Conservation (phyloP, 2,113 vertebrate genomes). For the Phrynosoma platyrhinos region DNA sequence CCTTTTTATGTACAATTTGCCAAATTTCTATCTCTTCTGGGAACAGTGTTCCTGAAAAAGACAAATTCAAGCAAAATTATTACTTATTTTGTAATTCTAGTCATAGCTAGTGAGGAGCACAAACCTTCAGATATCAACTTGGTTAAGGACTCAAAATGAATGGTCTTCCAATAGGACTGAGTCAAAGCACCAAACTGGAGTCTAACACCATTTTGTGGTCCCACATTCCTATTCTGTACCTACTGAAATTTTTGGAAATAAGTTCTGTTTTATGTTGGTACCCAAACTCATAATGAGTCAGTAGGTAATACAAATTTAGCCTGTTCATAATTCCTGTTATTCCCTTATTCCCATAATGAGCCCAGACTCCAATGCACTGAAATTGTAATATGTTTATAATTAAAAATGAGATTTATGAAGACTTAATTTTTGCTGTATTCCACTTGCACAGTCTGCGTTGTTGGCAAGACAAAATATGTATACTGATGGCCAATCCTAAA, state of each 20-base stretch:
- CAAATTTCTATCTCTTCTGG: too few species aligned
- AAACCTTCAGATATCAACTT: too few species aligned
- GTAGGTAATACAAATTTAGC: neutral
- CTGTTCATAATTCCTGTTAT: constrained; percentile 3
- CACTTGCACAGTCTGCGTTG: neutral
- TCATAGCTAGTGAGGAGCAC: too few species aligned
- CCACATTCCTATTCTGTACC: neutral
- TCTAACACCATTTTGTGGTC: too few species aligned
- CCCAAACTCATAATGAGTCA: neutral
- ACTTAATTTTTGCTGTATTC: neutral
- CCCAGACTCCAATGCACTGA: neutral
- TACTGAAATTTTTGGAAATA: neutral
- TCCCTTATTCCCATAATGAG: neutral
- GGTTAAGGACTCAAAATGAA: too few species aligned
- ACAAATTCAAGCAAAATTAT: too few species aligned
- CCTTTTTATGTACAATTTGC: too few species aligned
- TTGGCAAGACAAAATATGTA: neutral
- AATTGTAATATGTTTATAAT: constrained; percentile 3
- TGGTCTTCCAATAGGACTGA: too few species aligned
- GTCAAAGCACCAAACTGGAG: too few species aligned
- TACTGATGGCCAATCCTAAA: neutral
- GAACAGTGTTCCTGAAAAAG: too few species aligned
- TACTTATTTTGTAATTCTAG: too few species aligned
- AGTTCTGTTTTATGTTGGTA: neutral
- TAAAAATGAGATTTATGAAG: constrained; percentile 15